Percentiles rank a stretch among this genome's conserved stretches.
Evolutionary conservation across 2,797 vertebrate genomes (phyloP).

Genomic region (Melanotaenia boesemani): DNA sequence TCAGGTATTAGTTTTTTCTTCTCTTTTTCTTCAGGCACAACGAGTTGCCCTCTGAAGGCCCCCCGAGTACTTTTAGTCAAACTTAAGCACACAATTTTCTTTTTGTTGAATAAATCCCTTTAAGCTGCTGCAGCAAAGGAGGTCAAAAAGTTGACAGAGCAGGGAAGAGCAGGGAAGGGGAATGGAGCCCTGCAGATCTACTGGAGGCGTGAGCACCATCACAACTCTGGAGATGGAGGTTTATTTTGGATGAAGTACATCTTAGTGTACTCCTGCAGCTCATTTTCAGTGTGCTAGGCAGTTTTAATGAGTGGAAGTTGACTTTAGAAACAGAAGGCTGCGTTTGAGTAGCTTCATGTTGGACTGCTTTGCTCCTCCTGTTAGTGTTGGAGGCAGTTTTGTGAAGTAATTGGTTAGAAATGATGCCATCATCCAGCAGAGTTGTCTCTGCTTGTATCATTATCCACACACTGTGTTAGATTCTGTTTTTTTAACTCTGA

Average conservation of each 20-base stretch:
- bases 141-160: no score
- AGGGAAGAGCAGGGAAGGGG: no score
- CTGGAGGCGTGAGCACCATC: constrained; percentile 19
- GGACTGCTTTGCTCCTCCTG: constrained; percentile 8
- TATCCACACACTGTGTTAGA: background rate
- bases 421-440: background rate
- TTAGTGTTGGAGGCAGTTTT: background rate
- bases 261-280: constrained; percentile 10
- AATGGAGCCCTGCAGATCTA: background rate
- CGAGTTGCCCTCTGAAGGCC: no score
- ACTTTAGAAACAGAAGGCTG: constrained; percentile 2
- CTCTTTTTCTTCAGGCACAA: no score
- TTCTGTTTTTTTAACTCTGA: background rate
- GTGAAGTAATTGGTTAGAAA: constrained; percentile 18
- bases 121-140: no score
- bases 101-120: no score
- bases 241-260: constrained; percentile 5
- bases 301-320: constrained; percentile 12
- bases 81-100: no score
- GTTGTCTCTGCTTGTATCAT: constrained; percentile 11
- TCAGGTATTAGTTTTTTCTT: no score
- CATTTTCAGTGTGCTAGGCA: constrained; percentile 13
- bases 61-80: no score
- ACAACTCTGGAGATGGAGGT: constrained; percentile 11
- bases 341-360: background rate